These are phyloP conservation scores for Tenthredo mesomela DNA, from an alignment of 2,888 invertebrate species.

Conservation along the genomic window DNA sequence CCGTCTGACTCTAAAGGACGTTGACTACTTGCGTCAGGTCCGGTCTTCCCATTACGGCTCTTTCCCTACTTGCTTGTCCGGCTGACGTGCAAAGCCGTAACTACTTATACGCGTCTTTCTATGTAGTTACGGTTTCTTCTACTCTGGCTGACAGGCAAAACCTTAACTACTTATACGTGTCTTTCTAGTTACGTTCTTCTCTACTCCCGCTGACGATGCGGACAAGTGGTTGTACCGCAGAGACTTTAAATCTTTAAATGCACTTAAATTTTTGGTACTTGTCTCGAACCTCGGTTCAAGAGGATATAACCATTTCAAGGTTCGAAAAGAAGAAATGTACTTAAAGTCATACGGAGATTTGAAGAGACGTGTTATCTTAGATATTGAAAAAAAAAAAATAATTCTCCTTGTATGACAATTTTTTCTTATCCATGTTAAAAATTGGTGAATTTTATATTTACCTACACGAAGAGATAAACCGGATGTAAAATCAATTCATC, in stretches of 20 bases:
- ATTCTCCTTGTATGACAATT: neutral
- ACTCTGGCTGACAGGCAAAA: neutral
- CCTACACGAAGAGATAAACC: neutral
- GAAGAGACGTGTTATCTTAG: neutral
- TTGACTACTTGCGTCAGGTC: conserved; percentile 28
- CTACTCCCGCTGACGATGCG: neutral
- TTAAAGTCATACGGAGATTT: neutral
- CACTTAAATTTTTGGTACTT: too few species aligned
- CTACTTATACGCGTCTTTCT: conserved; percentile 10
- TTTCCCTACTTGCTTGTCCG: conserved; percentile 6
- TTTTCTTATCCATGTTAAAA: neutral
- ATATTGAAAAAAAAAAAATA: neutral
- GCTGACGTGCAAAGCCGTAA: conserved; percentile 17
- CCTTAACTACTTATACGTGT: conserved; percentile 5
- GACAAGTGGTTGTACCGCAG: too few species aligned
- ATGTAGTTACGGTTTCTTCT: conserved; percentile 25
- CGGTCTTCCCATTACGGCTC: conserved; percentile 29
- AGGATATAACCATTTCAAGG: too few species aligned
- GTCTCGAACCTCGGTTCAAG: too few species aligned
- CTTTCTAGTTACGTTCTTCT: conserved; percentile 1
- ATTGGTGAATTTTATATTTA: neutral
- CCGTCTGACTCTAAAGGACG: conserved; percentile 33
- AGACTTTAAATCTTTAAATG: neutral
- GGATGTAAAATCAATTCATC: neutral
- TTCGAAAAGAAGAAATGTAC: too few species aligned